phyloP scores from a whole-genome alignment of 1,140 invertebrate genomes.

The Phthorimaea operculella region DNA sequence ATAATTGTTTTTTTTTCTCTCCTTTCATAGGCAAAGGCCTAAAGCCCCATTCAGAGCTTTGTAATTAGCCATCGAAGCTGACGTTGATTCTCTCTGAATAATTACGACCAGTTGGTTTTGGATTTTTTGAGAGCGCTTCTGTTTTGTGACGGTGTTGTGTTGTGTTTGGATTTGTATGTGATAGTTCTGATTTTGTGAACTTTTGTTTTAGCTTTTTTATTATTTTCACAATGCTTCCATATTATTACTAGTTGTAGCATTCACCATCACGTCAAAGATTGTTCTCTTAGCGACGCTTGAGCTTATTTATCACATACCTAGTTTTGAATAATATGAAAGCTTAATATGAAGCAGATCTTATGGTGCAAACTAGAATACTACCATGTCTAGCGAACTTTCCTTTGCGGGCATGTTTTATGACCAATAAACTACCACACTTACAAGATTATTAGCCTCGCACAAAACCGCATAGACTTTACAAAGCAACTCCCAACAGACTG shows the following conservation, averaged over 20 bases:
- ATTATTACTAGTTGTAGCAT: too few species aligned
- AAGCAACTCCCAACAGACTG: slow-evolving; percentile 26
- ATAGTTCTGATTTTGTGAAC: too few species aligned
- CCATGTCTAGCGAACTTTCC: too few species aligned
- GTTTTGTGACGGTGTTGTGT: slow-evolving; percentile 12
- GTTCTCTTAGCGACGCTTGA: too few species aligned
- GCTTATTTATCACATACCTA: too few species aligned
- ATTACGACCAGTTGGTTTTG: slow-evolving; percentile 43
- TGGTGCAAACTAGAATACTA: too few species aligned
- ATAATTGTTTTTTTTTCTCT: slow-evolving; percentile 57
- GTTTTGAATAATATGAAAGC: too few species aligned
- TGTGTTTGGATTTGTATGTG: slow-evolving; percentile 11
- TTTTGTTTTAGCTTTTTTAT: slow-evolving; percentile 13
- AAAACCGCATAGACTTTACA: slow-evolving; percentile 31
- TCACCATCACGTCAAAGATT: too few species aligned
- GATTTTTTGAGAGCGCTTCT: slow-evolving; percentile 23
- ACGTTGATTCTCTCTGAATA: slow-evolving; percentile 51
- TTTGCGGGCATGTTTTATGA: neutral
- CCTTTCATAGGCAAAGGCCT: slow-evolving; percentile 52
- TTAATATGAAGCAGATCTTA: too few species aligned
- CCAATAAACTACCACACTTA: neutral
- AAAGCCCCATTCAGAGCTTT: slow-evolving; percentile 57
- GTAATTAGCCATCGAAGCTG: slow-evolving; percentile 61
- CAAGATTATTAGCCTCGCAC: neutral
- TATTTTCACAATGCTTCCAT: too few species aligned